Percentiles rank a stretch among this genome's conserved stretches.
Conservation (phyloP, 2,888 invertebrate genomes). For the Cancer borealis region DNA sequence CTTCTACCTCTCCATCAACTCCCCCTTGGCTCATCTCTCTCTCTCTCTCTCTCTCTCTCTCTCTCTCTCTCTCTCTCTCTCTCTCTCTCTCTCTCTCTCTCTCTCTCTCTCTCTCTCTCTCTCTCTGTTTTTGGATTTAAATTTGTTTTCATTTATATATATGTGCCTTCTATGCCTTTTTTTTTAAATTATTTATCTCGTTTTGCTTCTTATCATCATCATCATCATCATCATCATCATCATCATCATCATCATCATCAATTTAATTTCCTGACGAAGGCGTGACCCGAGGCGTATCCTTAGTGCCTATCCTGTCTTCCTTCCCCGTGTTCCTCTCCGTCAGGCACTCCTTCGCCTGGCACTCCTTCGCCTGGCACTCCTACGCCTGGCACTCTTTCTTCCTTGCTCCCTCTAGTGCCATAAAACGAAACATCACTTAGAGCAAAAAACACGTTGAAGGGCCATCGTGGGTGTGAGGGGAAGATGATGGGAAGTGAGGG, state of each 20-base stretch:
- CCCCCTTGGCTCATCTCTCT: slow-evolving; percentile 30
- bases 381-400: background rate
- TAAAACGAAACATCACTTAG: slow-evolving; percentile 4
- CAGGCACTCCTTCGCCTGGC: background rate
- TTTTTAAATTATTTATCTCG: background rate
- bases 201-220: background rate
- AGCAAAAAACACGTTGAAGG: background rate
- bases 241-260: too few relatives aligned
- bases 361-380: background rate
- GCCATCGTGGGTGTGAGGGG: background rate
- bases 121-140: background rate
- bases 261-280: too few relatives aligned
- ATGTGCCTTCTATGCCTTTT: background rate
- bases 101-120: slow-evolving; percentile 33
- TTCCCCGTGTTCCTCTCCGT: too few relatives aligned
- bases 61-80: slow-evolving; percentile 46
- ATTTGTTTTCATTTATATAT: background rate
- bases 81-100: slow-evolving; percentile 28
- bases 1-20: slow-evolving; percentile 13
- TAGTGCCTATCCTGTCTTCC: too few relatives aligned
- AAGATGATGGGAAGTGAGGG: background rate
- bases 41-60: slow-evolving; percentile 27
- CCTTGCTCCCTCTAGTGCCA: background rate
- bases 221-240: background rate
- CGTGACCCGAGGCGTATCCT: too few relatives aligned